Evolutionary conservation across 2,113 vertebrate genomes (phyloP).

Genomic region (Ictalurus furcatus): DNA sequence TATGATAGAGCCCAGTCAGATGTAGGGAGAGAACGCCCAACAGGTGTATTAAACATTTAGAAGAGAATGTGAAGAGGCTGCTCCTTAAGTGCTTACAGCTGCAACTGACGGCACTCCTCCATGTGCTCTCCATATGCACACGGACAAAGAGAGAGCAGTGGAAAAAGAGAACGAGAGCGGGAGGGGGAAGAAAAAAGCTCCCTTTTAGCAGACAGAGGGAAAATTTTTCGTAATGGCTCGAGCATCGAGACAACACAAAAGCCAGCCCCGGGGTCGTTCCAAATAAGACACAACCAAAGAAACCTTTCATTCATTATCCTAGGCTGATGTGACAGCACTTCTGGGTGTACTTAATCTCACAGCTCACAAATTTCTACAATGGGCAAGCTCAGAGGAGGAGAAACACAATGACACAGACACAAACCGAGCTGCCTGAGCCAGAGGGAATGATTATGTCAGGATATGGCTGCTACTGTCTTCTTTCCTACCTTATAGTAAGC

Average conservation of each 20-base stretch:
- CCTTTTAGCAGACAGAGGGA: slow-evolving; percentile 40
- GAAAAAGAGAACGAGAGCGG: slow-evolving; percentile 39
- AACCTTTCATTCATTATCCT: slow-evolving; percentile 48
- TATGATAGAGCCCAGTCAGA: neutral
- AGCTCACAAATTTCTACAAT: neutral
- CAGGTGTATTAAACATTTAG: slow-evolving; percentile 55
- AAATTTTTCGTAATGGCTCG: slow-evolving; percentile 44
- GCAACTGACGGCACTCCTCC: slow-evolving; percentile 51
- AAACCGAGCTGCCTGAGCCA: neutral
- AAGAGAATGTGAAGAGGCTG: slow-evolving; percentile 46
- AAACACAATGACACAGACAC: neutral
- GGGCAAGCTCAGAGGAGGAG: neutral
- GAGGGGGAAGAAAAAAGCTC: neutral
- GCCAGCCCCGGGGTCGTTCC: slow-evolving; percentile 21
- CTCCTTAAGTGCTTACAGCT: slow-evolving; percentile 45
- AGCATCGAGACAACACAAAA: slow-evolving; percentile 44
- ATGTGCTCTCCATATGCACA: slow-evolving; percentile 65
- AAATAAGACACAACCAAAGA: slow-evolving; percentile 42
- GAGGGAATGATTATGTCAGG: slow-evolving; percentile 33
- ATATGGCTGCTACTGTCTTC: slow-evolving; percentile 46
- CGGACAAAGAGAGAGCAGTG: slow-evolving; percentile 48
- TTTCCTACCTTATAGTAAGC: neutral
- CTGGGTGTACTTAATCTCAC: neutral
- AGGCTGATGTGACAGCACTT: slow-evolving; percentile 40
- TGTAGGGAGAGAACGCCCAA: slow-evolving; percentile 36